Percentiles rank a stretch among this genome's conserved stretches.
phyloP scores from a whole-genome alignment of 2,113 vertebrate species.

The Maccullochella peelii region DNA sequence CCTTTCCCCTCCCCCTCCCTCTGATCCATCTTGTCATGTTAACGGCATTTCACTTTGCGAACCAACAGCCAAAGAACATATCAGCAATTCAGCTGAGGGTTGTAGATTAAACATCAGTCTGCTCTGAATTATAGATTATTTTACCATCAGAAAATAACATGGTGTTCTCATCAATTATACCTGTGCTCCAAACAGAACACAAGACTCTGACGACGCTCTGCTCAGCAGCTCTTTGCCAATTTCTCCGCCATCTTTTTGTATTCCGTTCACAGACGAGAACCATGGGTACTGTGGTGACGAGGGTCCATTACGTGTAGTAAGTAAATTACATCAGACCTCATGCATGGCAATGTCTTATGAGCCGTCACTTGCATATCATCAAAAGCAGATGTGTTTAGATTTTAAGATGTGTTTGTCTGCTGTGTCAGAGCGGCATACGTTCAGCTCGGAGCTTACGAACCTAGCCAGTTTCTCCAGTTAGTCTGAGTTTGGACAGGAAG shows the following conservation, averaged over 20 bases:
- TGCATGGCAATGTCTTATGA: not conserved
- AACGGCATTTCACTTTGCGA: slow-evolving; percentile 50
- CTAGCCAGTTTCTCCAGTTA: not conserved
- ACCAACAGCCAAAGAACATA: slow-evolving; percentile 57
- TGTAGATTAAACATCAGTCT: slow-evolving; percentile 38
- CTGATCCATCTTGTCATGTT: slow-evolving; percentile 49
- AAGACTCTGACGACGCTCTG: not conserved
- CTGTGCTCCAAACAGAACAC: slow-evolving; percentile 7
- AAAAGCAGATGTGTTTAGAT: slow-evolving; percentile 51
- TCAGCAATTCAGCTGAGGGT: slow-evolving; percentile 30
- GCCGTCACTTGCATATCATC: slow-evolving; percentile 30
- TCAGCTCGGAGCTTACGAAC: not conserved
- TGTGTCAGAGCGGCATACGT: not conserved
- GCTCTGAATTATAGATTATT: slow-evolving; percentile 49
- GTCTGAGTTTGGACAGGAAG: not conserved
- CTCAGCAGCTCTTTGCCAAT: not conserved
- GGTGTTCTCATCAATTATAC: slow-evolving; percentile 32
- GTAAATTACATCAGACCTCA: slow-evolving; percentile 13
- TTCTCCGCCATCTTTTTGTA: not conserved
- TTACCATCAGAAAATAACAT: slow-evolving; percentile 19
- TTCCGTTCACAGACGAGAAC: not conserved
- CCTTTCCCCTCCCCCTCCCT: not conserved
- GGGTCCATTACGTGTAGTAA: not conserved
- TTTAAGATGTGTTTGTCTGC: slow-evolving; percentile 21
- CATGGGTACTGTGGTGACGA: not conserved